Evolutionary conservation across 2,797 vertebrate genomes (phyloP).

Genomic region (Linurgus olivaceus): DNA sequence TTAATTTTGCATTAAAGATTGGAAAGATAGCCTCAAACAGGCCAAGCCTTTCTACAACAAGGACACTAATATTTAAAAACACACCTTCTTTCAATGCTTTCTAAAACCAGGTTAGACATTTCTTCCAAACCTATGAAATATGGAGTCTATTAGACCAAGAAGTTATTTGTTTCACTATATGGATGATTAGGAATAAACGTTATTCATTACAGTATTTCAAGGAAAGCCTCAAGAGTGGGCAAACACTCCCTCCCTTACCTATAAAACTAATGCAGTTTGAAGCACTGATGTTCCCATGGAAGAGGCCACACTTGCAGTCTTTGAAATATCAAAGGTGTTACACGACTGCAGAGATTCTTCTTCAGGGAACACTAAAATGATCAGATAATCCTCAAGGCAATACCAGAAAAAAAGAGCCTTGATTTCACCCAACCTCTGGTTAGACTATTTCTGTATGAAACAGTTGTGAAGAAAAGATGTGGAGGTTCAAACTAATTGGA

Average conservation of each 20-base stretch:
- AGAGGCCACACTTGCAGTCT: rapidly evolving
- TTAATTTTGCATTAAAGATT: background rate
- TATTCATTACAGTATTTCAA: background rate
- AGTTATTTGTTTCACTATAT: background rate
- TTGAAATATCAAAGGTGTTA: background rate
- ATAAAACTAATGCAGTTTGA: background rate
- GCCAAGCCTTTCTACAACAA: background rate
- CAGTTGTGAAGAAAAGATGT: background rate
- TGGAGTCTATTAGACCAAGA: background rate
- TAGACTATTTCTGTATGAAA: background rate
- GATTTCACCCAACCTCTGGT: background rate
- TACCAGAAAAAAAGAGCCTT: background rate
- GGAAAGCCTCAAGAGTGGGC: background rate
- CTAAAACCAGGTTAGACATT: background rate
- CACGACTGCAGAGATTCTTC: background rate
- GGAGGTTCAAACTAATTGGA: background rate
- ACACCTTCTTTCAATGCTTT: background rate
- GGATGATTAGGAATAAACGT: background rate
- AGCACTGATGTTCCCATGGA: background rate
- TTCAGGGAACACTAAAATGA: background rate
- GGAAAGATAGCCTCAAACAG: background rate
- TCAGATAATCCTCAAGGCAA: background rate
- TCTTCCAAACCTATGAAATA: background rate
- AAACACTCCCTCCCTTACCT: background rate
- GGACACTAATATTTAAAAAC: background rate